phyloP scores from a whole-genome alignment of 2,797 vertebrate genomes.

The Myotis myotis region DNA sequence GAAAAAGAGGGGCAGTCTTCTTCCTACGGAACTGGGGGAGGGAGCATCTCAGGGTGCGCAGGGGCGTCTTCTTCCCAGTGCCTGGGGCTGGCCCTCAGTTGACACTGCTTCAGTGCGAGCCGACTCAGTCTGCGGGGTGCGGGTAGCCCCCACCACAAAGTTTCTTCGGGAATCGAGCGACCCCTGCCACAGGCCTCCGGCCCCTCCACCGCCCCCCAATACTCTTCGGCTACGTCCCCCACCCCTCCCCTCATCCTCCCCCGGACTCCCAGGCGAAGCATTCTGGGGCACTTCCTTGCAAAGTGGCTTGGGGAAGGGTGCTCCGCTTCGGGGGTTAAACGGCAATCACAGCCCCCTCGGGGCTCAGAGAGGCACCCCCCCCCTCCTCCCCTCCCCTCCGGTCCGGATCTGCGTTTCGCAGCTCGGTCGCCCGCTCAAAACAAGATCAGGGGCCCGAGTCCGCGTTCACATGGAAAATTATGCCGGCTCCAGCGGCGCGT shows the following conservation, averaged over 20 bases:
- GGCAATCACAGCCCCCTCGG: not conserved
- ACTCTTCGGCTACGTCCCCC: not conserved
- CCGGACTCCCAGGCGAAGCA: not conserved
- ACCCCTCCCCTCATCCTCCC: too few relatives aligned
- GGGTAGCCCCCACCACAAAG: not conserved
- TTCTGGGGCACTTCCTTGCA: not conserved
- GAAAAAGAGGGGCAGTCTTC: not conserved
- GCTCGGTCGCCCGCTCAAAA: slow-evolving; percentile 33
- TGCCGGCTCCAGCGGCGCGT: slow-evolving; percentile 83
- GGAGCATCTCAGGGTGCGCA: not conserved
- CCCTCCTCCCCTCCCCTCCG: not conserved
- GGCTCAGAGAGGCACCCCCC: not conserved
- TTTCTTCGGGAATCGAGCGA: not conserved
- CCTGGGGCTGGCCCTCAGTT: fast-evolving
- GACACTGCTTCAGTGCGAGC: not conserved
- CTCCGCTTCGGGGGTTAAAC: not conserved
- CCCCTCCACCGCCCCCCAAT: too few relatives aligned
- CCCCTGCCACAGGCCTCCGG: not conserved
- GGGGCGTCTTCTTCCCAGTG: not conserved
- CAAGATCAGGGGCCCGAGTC: slow-evolving; percentile 55
- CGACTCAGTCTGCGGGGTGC: not conserved
- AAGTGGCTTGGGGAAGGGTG: not conserved
- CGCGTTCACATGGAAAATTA: slow-evolving; percentile 82
- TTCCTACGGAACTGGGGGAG: not conserved
- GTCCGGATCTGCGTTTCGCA: not conserved